These are phyloP conservation scores for Drosophila pruinosa DNA, from an alignment of 1,140 invertebrate genomes.

Conservation along the genomic window DNA sequence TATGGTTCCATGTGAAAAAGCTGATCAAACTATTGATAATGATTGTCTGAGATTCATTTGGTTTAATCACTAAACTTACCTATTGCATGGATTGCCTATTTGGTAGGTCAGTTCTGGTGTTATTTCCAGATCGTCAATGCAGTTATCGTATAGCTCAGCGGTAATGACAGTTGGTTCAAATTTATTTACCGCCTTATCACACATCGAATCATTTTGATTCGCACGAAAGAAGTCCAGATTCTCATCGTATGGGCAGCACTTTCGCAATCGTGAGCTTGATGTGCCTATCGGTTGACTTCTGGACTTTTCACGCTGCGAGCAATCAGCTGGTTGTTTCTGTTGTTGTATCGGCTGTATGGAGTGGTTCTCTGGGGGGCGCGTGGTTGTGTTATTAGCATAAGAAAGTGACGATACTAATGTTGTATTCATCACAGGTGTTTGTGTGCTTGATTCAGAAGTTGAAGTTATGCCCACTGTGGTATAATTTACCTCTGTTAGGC, in stretches of 20 bases:
- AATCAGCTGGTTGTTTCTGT: slow-evolving; percentile 48
- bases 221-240: slow-evolving; percentile 68
- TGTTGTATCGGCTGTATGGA: not conserved
- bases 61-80: slow-evolving; percentile 39
- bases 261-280: slow-evolving; percentile 54
- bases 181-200: slow-evolving; percentile 50
- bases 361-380: not conserved
- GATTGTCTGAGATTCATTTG: not conserved
- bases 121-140: slow-evolving; percentile 75
- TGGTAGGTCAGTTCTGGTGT: slow-evolving; percentile 45
- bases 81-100: slow-evolving; percentile 81
- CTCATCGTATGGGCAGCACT: slow-evolving; percentile 76
- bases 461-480: not conserved
- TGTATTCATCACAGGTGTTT: not conserved
- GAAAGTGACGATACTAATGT: not conserved
- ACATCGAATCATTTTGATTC: slow-evolving; percentile 67
- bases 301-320: slow-evolving; percentile 68
- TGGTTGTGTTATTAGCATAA: slow-evolving; percentile 12
- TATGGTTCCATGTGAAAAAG: not conserved
- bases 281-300: slow-evolving; percentile 49
- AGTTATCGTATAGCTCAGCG: slow-evolving; percentile 73
- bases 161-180: slow-evolving; percentile 68
- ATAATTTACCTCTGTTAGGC: not conserved
- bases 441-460: not conserved
- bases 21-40: not conserved